Conservation (phyloP, 2,113 vertebrate species). For the Accipiter cooperii region DNA sequence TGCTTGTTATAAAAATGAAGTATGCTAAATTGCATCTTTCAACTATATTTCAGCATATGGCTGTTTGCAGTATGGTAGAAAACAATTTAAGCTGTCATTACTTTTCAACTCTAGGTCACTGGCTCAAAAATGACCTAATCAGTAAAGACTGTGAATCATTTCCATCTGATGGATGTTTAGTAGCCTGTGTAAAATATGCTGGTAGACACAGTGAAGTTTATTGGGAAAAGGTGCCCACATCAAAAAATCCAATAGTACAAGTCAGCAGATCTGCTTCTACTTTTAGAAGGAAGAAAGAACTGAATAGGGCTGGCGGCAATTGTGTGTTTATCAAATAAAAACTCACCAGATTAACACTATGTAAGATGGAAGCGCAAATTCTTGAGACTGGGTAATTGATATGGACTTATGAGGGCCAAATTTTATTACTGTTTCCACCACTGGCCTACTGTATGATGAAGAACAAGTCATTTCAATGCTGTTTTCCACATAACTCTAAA, state of each 20-base stretch:
- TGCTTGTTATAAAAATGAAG: background rate
- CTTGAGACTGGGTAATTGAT: background rate
- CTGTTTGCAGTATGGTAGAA: background rate
- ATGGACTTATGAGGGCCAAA: background rate
- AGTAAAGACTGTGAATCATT: constrained; percentile 34
- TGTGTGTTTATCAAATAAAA: background rate
- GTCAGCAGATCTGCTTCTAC: background rate
- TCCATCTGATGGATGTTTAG: constrained; percentile 23
- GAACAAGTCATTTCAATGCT: background rate
- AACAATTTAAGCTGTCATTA: constrained; percentile 28
- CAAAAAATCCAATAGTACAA: constrained; percentile 28
- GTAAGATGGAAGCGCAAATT: background rate
- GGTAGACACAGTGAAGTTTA: constrained; percentile 9
- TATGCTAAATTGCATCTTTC: background rate
- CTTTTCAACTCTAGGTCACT: constrained; percentile 29
- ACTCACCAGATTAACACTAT: background rate
- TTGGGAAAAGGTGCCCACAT: constrained; percentile 3
- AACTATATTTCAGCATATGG: background rate
- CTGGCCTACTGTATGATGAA: background rate
- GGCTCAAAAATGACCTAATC: constrained; percentile 40
- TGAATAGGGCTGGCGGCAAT: background rate
- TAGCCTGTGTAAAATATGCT: background rate
- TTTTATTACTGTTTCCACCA: background rate
- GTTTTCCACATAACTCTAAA: background rate
- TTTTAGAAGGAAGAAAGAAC: background rate